Evolutionary conservation across 2,888 invertebrate genomes (phyloP).

Genomic region (Agonopterix heracliana): DNA sequence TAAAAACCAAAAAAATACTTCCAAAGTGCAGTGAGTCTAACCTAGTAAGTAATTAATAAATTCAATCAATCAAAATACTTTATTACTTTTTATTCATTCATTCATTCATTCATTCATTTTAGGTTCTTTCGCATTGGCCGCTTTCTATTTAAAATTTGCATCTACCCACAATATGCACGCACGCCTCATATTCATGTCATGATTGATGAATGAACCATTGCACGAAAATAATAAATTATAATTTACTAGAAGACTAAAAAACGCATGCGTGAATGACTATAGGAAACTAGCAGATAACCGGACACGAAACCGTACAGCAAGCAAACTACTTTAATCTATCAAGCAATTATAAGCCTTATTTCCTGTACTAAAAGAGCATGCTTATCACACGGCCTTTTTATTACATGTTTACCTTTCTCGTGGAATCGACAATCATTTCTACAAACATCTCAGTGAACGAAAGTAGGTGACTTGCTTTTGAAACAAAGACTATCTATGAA

Average conservation of each 20-base stretch:
- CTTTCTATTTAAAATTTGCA: no score
- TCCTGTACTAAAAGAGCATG: not conserved
- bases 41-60: no score
- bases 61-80: no score
- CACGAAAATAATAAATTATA: no score
- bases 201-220: no score
- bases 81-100: no score
- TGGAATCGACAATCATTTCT: slow-evolving; percentile 47
- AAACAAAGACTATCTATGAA: slow-evolving; percentile 25
- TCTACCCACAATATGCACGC: no score
- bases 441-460: slow-evolving; percentile 41
- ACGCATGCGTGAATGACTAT: slow-evolving; percentile 27
- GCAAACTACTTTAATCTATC: slow-evolving; percentile 6
- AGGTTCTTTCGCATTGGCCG: no score
- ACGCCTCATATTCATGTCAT: no score
- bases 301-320: slow-evolving; percentile 13
- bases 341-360: slow-evolving; percentile 23
- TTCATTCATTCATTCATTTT: no score
- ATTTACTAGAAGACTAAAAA: slow-evolving; percentile 5
- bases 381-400: slow-evolving; percentile 10
- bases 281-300: slow-evolving; percentile 32
- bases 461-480: slow-evolving; percentile 45
- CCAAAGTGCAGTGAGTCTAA: no score
- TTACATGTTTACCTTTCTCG: slow-evolving; percentile 45
- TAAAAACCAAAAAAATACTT: no score